Conservation (phyloP, 2,888 invertebrate genomes). For the Hydroisotoma schaefferi region DNA sequence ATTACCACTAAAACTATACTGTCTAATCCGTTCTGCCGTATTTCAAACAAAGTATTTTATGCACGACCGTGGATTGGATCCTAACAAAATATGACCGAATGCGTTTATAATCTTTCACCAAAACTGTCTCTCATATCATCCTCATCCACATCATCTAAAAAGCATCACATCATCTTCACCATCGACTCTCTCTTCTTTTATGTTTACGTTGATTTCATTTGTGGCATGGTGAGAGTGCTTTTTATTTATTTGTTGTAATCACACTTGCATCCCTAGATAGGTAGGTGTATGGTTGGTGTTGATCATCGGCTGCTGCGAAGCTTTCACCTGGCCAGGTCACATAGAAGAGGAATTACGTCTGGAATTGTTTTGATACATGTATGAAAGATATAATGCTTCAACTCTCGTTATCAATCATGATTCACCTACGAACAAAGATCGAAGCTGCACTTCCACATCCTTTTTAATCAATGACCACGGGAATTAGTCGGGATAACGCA, state of each 20-base stretch:
- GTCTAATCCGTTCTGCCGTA: background rate
- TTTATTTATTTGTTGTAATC: no score
- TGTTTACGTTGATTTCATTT: slow-evolving; percentile 12
- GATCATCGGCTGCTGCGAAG: background rate
- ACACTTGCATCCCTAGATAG: no score
- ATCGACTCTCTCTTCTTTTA: background rate
- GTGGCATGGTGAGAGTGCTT: background rate
- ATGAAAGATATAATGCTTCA: no score
- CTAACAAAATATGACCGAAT: no score
- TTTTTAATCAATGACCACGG: background rate
- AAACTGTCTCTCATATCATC: slow-evolving; percentile 5
- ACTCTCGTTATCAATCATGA: background rate
- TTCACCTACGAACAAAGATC: background rate
- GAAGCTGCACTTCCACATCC: background rate
- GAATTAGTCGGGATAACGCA: background rate
- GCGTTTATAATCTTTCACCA: slow-evolving; percentile 3
- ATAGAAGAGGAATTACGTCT: background rate
- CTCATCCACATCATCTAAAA: no score
- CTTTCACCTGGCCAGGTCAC: slow-evolving; percentile 3
- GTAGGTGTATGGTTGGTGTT: no score
- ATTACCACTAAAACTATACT: background rate
- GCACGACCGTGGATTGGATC: no score
- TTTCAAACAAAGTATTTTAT: no score
- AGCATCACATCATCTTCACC: background rate
- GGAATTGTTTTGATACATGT: background rate